Evolutionary conservation across 2,113 vertebrate species (phyloP), one percentile per base, ranked within the genome.

Genomic region (Rousettus leschenaultii): DNA sequence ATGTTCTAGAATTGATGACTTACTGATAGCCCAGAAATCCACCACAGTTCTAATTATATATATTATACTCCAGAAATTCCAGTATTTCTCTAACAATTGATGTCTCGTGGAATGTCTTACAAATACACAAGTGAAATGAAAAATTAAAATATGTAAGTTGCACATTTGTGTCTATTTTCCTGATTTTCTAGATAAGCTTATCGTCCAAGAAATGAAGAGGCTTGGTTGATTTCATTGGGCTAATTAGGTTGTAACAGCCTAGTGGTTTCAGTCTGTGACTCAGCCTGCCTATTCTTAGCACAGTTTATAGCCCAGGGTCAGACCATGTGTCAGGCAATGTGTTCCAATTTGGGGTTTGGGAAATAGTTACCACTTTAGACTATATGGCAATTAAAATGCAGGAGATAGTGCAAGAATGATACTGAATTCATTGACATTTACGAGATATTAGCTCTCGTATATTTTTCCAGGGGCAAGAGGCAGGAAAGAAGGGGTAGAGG

Each of bases 361-460:
- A 96, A 94, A 83, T 92, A 94, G 33, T 78, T 40, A 94, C 48
- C 51, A 83, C 9, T 94, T 94, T 79, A 89, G 71, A 83, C 16
- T 45, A 71, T 16, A 57, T 51, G 18, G 30, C 43, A 92, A 97
- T 97, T 96, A 97, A 97, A 94, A 97, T 96, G 40, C 61, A 95
- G 21, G 48, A 86, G 24, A 74, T 21, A 91, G 77, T 83, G 53
- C 33, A 70, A 94, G 43, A 91, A 94, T 22, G 10, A 21, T 89
- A 92, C 40, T 86, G 94, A 97, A 96, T 97, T 92, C 66, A 93
- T 98, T 97, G 94, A 97, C 93, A 96, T 96, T 97, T 97, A 92
- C 0, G 4, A 33, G 70, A 86, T 83, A 89, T 82, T 92, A 95
- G 66, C 28, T 83, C 63, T 45, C 73, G 21, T 33, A 96, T 73